Evolutionary conservation across 1,140 invertebrate genomes (phyloP).

Genomic region (Helicoverpa armigera): DNA sequence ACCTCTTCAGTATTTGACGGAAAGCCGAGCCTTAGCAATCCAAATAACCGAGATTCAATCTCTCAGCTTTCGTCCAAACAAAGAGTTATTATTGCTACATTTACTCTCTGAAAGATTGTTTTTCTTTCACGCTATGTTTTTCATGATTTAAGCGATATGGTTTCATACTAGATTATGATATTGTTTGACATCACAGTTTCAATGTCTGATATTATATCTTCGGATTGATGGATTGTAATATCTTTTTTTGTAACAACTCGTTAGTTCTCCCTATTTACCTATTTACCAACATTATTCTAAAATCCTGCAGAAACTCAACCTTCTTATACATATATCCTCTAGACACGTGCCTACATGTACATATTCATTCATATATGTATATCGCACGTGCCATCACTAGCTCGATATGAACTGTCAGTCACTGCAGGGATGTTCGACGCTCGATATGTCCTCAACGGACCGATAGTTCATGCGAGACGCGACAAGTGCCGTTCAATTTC

Average conservation of each 20-base stretch:
- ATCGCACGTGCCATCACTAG: background rate
- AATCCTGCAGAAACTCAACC: too few species aligned
- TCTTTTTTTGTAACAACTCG: too few species aligned
- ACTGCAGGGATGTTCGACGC: background rate
- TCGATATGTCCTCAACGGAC: background rate
- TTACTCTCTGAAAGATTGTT: slow-evolving; percentile 24
- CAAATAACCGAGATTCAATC: slow-evolving; percentile 48
- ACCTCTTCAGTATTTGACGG: slow-evolving; percentile 25
- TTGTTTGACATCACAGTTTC: too few species aligned
- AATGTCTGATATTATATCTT: too few species aligned
- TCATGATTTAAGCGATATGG: slow-evolving; percentile 14
- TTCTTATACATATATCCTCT: too few species aligned
- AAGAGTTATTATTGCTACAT: slow-evolving; percentile 42
- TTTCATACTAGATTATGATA: background rate
- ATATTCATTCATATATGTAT: background rate
- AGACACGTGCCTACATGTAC: background rate
- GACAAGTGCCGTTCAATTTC: slow-evolving; percentile 2
- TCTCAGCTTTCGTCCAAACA: slow-evolving; percentile 24
- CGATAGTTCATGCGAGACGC: background rate
- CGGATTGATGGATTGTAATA: too few species aligned
- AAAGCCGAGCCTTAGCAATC: slow-evolving; percentile 3
- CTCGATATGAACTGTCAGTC: slow-evolving; percentile 26
- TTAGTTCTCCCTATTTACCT: too few species aligned
- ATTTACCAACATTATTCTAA: too few species aligned
- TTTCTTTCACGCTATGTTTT: background rate